phyloP scores from a whole-genome alignment of 2,797 vertebrate species.

The Ambastaia sidthimunki region DNA sequence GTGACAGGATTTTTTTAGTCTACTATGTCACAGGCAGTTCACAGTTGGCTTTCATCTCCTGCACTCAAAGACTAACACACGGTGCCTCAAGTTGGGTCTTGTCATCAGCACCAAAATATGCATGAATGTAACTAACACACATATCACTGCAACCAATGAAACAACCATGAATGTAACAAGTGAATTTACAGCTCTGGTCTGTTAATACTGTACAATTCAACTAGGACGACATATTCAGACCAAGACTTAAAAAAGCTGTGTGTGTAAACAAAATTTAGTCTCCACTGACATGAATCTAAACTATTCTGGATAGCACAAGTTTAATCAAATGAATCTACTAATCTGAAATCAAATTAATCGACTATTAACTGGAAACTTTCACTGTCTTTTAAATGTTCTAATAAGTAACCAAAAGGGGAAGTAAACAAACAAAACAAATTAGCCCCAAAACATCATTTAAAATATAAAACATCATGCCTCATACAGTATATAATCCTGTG shows the following conservation, averaged over 20 bases:
- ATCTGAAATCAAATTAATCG: not conserved
- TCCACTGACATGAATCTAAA: not conserved
- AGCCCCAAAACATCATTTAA: conserved; percentile 29
- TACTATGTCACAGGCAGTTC: not conserved
- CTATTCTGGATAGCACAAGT: too few relatives aligned
- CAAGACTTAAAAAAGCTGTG: not conserved
- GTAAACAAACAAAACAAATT: not conserved
- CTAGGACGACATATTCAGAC: not conserved
- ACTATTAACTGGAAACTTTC: conserved; percentile 10
- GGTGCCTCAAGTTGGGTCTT: not conserved
- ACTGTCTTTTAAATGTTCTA: conserved; percentile 28
- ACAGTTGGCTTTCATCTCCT: not conserved
- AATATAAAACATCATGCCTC: conserved; percentile 48
- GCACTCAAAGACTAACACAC: conserved; percentile 51
- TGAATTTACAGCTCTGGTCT: conserved; percentile 16
- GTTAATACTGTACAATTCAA: conserved; percentile 25
- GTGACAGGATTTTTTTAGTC: not conserved
- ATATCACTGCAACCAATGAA: conserved; percentile 21
- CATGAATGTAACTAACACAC: conserved; percentile 26
- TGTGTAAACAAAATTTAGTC: conserved; percentile 3
- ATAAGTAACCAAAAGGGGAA: not conserved
- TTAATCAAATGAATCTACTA: not conserved
- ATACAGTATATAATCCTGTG: conserved; percentile 52
- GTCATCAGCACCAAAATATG: conserved; percentile 56
- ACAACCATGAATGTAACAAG: not conserved